These are phyloP conservation scores for Buceros bicornis DNA, from an alignment of 2,797 vertebrate genomes.

Conservation along the genomic window DNA sequence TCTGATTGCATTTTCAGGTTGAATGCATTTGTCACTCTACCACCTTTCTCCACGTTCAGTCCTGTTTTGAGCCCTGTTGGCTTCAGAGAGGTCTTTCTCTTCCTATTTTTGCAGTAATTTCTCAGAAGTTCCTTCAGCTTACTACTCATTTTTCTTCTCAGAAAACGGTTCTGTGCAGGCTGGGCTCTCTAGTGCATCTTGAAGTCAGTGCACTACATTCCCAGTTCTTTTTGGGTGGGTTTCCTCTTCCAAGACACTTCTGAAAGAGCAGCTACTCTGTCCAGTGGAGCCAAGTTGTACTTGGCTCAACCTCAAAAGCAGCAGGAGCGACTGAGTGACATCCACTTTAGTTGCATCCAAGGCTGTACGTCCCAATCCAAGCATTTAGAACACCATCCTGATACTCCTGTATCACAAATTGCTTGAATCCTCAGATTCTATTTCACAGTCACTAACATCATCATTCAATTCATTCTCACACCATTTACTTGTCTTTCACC, in stretches of 20 bases:
- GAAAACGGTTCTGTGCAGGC: background rate
- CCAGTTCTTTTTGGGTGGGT: background rate
- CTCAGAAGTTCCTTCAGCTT: background rate
- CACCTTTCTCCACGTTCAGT: conserved; percentile 21
- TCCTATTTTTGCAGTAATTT: background rate
- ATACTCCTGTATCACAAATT: background rate
- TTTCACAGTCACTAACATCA: background rate
- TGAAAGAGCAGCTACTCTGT: background rate
- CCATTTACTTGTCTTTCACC: conserved; percentile 10
- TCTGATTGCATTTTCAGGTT: conserved; percentile 63
- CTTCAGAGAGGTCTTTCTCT: conserved; percentile 9
- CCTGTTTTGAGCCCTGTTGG: conserved; percentile 10
- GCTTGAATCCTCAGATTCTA: background rate
- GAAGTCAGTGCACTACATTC: background rate
- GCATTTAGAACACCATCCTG: background rate
- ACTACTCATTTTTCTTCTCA: background rate
- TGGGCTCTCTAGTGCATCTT: conserved; percentile 11
- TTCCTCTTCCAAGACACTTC: background rate
- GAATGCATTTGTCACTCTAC: conserved; percentile 52
- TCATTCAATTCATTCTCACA: background rate
- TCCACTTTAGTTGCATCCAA: background rate
- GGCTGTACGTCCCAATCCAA: background rate
- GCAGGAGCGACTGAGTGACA: background rate
- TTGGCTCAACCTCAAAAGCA: background rate
- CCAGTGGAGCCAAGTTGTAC: no score